These are phyloP conservation scores for Benitochromis conjunctus DNA, from an alignment of 2,113 vertebrate species.

Conservation along the genomic window DNA sequence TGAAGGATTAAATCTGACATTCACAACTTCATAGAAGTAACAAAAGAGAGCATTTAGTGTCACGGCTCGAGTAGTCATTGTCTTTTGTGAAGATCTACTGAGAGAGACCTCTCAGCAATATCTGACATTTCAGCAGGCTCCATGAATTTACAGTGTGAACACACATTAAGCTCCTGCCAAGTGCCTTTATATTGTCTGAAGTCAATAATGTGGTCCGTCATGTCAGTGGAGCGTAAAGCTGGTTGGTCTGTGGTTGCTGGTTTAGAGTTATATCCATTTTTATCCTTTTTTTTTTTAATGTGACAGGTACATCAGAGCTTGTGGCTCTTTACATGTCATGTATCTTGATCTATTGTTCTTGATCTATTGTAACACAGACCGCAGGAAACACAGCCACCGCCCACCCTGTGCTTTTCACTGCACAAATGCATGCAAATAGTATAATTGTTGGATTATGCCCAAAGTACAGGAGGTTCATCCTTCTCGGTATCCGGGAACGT, in stretches of 20 bases:
- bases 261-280: conserved; percentile 6
- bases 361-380: background rate
- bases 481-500: background rate
- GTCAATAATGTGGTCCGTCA: background rate
- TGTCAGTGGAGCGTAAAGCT: background rate
- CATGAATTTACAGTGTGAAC: background rate
- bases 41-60: background rate
- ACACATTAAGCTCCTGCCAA: background rate
- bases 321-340: background rate
- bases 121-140: background rate
- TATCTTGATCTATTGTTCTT: background rate
- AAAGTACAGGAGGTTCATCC: background rate
- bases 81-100: background rate
- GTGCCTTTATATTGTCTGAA: conserved; percentile 8
- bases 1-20: background rate
- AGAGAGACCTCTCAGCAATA: background rate
- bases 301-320: background rate
- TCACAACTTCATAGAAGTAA: background rate
- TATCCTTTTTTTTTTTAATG: background rate
- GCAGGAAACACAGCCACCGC: background rate
- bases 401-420: background rate
- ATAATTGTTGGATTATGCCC: background rate
- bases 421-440: background rate
- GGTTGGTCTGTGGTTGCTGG: conserved; percentile 10
- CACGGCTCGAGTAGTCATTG: background rate